phyloP scores from a whole-genome alignment of 1,140 invertebrate species.

The Sitodiplosis mosellana region DNA sequence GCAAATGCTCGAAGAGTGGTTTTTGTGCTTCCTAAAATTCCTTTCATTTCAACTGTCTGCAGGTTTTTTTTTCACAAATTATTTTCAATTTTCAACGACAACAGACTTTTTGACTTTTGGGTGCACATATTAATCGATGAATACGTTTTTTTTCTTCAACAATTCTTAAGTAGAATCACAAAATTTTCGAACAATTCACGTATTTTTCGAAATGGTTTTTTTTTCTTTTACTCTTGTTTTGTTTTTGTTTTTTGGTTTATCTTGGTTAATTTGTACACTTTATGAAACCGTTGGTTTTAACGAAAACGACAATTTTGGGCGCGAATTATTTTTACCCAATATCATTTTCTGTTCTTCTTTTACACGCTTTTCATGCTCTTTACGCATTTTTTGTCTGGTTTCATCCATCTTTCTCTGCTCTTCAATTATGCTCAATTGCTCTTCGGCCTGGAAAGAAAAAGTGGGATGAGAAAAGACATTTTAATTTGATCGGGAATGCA shows the following conservation, averaged over 20 bases:
- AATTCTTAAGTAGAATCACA: not conserved
- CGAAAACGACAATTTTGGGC: slow-evolving; percentile 86
- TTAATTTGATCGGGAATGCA: not conserved
- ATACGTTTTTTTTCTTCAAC: not conserved
- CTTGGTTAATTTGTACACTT: slow-evolving; percentile 9
- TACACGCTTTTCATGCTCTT: slow-evolving; percentile 76
- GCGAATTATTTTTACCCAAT: slow-evolving; percentile 89
- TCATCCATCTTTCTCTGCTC: slow-evolving; percentile 91
- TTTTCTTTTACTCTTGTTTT: too few species aligned
- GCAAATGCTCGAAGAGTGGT: too few species aligned
- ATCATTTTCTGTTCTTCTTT: slow-evolving; percentile 95
- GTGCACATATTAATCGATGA: not conserved
- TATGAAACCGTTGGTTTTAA: slow-evolving; percentile 56
- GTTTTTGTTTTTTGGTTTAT: not conserved
- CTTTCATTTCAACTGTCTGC: too few species aligned
- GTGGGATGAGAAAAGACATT: not conserved
- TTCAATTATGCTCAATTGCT: slow-evolving; percentile 88
- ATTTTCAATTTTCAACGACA: not conserved
- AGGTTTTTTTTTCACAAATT: too few species aligned
- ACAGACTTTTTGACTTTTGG: not conserved
- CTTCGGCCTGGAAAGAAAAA: slow-evolving; percentile 59
- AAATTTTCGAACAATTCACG: not conserved
- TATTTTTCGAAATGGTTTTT: not conserved
- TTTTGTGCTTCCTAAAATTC: too few species aligned
- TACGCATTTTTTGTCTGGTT: slow-evolving; percentile 77